Evolutionary conservation across 2,113 vertebrate species (phyloP), one percentile per base, ranked within the genome.

Genomic region (Xiphophorus hellerii): DNA sequence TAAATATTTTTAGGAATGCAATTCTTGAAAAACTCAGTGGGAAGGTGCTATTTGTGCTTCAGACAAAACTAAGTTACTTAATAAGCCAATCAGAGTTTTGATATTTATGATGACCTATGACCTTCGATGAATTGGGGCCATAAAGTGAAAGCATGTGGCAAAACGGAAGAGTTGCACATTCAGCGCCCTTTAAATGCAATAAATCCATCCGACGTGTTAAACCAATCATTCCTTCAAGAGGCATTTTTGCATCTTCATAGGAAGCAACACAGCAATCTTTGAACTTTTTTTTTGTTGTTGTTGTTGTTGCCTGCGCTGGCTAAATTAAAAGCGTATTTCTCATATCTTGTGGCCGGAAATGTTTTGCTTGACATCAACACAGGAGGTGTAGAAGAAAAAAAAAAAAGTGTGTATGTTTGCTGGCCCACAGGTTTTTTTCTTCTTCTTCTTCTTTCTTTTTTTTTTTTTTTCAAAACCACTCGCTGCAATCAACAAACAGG

Each of bases 401-500:
- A 71, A 73, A 69, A 78, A 31, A 28, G 28, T 71, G 3, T 66
- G 48, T 58, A 71, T 73, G 71, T 78, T 83, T 74, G 71, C 65
- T 64, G 62, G 15, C 71, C 33, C 60, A 73, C 5, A 67, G 31
- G 14, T 29, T 20, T 30, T 13, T 35, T 74, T 31, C 28, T 42
- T 31, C 30, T 31, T 31, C 31, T 30, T 12, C 33, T 74, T 72
- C 51, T 69, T 10, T 6, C 8, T 7, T 35, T 20, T 5, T 17
- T 30, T 12, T 44, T 70, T 72, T 66, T 69, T 14, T 74, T 33
- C 29, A 28, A 33, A 83, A 78, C 81, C 73, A 8, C 68, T 35
- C 7, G 61, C 15, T 63, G 66, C 73, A 60, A 79, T 87, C 80
- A 90, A 85, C 71, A 90, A 90, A 90, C 90, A 91, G 91, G 92